Conservation (phyloP, 2,113 vertebrate species). For the Coptodon bakossiorum region DNA sequence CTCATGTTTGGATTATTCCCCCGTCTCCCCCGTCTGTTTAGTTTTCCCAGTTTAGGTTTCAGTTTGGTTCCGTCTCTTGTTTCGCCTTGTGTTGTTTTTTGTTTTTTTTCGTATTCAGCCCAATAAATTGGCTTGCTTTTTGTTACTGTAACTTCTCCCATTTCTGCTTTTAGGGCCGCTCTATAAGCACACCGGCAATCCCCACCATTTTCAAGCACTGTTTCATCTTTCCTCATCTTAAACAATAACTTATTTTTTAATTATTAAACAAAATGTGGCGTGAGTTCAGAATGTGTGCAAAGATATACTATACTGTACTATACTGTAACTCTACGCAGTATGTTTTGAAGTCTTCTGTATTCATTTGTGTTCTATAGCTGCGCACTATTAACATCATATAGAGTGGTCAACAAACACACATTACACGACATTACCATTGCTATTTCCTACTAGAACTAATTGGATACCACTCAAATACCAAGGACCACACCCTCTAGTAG, state of each 20-base stretch:
- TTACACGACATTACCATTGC: background rate
- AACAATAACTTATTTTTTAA: background rate
- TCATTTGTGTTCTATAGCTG: background rate
- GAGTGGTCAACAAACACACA: background rate
- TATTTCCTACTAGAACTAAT: background rate
- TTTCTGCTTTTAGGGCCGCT: rapidly evolving
- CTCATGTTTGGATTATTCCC: background rate
- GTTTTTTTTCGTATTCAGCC: background rate
- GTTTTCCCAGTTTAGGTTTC: background rate
- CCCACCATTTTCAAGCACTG: background rate
- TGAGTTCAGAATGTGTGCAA: background rate
- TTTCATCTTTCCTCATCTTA: background rate
- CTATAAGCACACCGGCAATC: background rate
- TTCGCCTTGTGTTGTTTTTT: background rate
- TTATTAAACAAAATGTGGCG: background rate
- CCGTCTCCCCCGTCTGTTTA: background rate
- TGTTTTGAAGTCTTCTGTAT: background rate
- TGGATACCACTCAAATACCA: background rate
- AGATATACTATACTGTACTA: background rate
- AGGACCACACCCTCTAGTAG: background rate
- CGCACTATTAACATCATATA: background rate
- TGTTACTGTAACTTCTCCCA: background rate
- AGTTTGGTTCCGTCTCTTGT: background rate
- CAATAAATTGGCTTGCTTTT: background rate
- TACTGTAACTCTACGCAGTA: background rate